Percentiles rank a stretch among this genome's conserved stretches.
These are phyloP conservation scores for Caenorhabditis virilis DNA, from an alignment of 2,888 invertebrate genomes.

Conservation along the genomic window DNA sequence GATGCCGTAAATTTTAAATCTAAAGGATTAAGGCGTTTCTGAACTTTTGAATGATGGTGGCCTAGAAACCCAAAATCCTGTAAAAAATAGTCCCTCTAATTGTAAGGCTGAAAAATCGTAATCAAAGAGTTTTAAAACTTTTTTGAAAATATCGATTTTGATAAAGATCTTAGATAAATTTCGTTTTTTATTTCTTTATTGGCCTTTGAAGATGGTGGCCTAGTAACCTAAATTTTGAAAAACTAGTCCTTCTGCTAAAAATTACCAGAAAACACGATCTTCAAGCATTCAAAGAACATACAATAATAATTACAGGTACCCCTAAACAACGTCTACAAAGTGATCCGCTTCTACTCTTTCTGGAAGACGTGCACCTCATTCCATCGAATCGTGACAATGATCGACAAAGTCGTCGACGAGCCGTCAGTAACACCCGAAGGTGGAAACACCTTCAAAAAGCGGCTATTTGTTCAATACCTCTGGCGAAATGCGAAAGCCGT, in stretches of 20 bases:
- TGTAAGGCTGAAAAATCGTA: no score
- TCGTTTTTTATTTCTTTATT: neutral
- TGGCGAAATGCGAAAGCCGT: constrained; percentile 68
- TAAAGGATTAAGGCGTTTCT: neutral
- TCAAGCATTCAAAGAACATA: neutral
- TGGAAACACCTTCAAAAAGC: constrained; percentile 57
- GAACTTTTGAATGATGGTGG: no score
- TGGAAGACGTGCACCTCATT: constrained; percentile 69
- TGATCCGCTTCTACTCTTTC: constrained; percentile 68
- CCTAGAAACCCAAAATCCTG: no score
- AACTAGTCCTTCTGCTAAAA: no score
- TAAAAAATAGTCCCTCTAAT: no score
- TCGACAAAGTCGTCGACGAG: constrained; percentile 59
- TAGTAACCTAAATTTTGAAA: no score
- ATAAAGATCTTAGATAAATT: neutral
- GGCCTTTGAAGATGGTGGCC: no score
- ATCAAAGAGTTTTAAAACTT: no score
- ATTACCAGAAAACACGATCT: no score
- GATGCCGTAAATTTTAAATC: no score
- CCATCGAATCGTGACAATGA: constrained; percentile 69
- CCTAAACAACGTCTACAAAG: constrained; percentile 65
- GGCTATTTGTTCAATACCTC: constrained; percentile 67
- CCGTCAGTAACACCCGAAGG: constrained; percentile 35
- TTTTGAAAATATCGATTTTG: neutral
- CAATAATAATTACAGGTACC: constrained; percentile 42